Base-by-base conservation (phyloP, 2,113 vertebrate genomes). In the Heterotilapia buettikoferi region DNA sequence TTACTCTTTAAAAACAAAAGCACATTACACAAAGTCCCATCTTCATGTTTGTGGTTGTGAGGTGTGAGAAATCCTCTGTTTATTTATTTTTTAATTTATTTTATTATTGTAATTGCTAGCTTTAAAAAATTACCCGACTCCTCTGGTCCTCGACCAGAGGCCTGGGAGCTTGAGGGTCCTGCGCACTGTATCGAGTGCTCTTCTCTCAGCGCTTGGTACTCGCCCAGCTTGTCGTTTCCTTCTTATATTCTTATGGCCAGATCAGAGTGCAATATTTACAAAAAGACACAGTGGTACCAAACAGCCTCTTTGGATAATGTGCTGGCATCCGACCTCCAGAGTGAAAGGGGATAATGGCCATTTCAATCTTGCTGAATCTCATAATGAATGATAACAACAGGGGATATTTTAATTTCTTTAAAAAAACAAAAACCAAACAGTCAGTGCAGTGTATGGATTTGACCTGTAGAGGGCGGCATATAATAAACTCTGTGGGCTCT, bases 401-500 rank as follows among this genome's bases (percentile, higher is more conserved):
- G 1, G 6, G 26, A 13, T 14, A 52, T 78, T 50, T 78, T 52
- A 1, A 43, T 80, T 9, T 18, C 5, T 45, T 19, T 2, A 66
- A 7, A 33, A 56, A 45, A 24, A 63, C 1, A 13, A 24, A 21
- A 61, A 9, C 13, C 9, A 9, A 43, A 40, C n/a, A 2, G 4
- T 85, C 11, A 4, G 29, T 94, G 89, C 57, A 91, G 36, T 91
- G 16, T 13, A 19, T 59, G 3, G 0, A 19, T 43, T 71, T 86
- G 10, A 24, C 93, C 96, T 43, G 56, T 82, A 93, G 96, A 94
- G 89, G 89, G 84, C 57, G 86, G 61, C 61, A 80, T 83, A 85
- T 33, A 57, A 71, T 59, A 83, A 84, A 6, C 18, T 83, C 61
- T 68, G 61, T 59, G 19, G 53, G 13, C 33, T n/a, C 43, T 80